These are phyloP conservation scores for Mionectes macconnelli DNA, from an alignment of 2,113 vertebrate species.

Conservation along the genomic window DNA sequence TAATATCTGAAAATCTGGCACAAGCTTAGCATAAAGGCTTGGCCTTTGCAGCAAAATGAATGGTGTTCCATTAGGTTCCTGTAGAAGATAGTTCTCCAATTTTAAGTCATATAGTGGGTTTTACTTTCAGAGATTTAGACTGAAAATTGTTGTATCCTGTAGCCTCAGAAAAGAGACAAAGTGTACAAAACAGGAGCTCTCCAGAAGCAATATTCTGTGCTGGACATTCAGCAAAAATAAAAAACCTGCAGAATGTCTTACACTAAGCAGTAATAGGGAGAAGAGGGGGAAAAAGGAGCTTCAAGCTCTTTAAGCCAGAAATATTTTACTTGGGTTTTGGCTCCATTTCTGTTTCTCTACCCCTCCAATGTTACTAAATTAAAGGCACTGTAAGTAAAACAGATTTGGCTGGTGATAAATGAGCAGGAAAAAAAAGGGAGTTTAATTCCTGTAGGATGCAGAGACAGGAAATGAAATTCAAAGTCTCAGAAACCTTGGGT, in stretches of 20 bases:
- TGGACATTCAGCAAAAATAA: neutral
- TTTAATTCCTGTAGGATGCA: neutral
- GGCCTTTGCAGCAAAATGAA: neutral
- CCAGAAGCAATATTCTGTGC: neutral
- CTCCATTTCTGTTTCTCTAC: neutral
- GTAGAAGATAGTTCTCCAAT: neutral
- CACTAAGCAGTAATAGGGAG: neutral
- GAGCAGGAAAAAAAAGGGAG: neutral
- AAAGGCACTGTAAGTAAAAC: neutral
- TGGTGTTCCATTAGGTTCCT: neutral
- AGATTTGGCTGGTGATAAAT: neutral
- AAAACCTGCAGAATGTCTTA: neutral
- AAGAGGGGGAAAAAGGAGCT: neutral
- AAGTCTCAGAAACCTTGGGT: neutral
- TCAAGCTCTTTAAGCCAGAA: neutral
- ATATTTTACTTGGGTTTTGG: neutral
- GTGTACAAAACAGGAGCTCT: neutral
- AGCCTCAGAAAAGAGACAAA: neutral
- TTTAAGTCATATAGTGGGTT: neutral
- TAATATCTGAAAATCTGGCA: neutral
- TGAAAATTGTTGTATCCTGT: neutral
- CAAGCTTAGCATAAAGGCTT: neutral
- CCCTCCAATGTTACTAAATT: neutral
- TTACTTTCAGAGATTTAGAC: neutral
- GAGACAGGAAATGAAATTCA: neutral